Conservation (phyloP, 2,888 invertebrate species). For the Clusia tigrina region DNA sequence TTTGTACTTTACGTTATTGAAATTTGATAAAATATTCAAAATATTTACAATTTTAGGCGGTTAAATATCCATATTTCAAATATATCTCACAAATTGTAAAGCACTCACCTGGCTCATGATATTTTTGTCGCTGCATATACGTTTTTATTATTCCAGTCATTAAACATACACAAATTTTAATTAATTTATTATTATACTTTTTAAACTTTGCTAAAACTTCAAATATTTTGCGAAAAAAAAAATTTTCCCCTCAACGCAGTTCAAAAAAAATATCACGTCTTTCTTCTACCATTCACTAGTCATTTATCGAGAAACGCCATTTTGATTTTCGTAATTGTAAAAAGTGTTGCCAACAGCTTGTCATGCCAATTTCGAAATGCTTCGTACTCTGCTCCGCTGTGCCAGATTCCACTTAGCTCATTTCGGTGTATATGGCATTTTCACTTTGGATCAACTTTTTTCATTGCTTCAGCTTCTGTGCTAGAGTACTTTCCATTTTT, state of each 20-base stretch:
- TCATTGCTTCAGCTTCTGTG: not conserved
- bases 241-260: conserved; percentile 45
- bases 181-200: conserved; percentile 42
- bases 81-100: conserved; percentile 43
- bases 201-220: conserved; percentile 32
- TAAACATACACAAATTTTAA: conserved; percentile 55
- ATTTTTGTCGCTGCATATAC: conserved; percentile 56
- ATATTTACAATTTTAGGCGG: conserved; percentile 47
- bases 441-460: not conserved
- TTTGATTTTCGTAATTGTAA: conserved; percentile 47
- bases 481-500: not conserved
- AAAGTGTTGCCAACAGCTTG: conserved; percentile 17
- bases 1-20: conserved; percentile 44
- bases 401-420: too few species aligned
- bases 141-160: conserved; percentile 60
- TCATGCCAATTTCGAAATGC: not conserved
- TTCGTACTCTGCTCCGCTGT: not conserved
- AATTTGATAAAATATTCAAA: conserved; percentile 47
- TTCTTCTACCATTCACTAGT: conserved; percentile 19
- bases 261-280: conserved; percentile 40
- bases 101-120: conserved; percentile 64
- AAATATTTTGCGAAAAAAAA: conserved; percentile 51
- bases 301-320: conserved; percentile 56
- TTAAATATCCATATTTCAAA: conserved; percentile 43
- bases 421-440: not conserved